Evolutionary conservation across 2,797 vertebrate genomes (phyloP).

Genomic region (Sylvia borin): DNA sequence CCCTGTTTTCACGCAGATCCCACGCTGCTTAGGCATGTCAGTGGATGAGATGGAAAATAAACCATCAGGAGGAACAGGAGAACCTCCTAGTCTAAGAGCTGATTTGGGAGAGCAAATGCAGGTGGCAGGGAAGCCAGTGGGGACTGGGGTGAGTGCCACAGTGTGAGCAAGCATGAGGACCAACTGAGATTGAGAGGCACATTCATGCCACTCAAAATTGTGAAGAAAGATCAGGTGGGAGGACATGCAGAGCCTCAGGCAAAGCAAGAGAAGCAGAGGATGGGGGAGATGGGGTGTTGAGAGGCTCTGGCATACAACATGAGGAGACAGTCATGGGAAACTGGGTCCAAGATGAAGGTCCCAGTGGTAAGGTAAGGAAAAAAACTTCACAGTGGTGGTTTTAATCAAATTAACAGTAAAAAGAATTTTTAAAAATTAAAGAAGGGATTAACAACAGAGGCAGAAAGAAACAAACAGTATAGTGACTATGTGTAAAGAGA

Average conservation of each 20-base stretch:
- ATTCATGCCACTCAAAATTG: not conserved
- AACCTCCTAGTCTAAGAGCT: not conserved
- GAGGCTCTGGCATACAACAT: not conserved
- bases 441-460: not conserved
- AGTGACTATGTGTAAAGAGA: not conserved
- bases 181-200: not conserved
- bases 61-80: not conserved
- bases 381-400: not conserved
- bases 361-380: not conserved
- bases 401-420: not conserved
- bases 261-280: not conserved
- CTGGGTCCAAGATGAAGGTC: not conserved
- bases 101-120: not conserved
- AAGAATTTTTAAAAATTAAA: not conserved
- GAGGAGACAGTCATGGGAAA: not conserved
- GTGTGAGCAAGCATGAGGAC: not conserved
- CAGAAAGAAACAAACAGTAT: not conserved
- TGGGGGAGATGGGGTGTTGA: rapidly evolving
- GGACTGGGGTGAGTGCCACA: not conserved
- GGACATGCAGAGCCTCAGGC: rapidly evolving
- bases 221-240: not conserved
- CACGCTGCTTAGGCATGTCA: not conserved
- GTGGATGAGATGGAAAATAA: not conserved
- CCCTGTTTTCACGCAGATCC: not conserved
- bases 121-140: not conserved